A percentile compares a stretch with the other conserved stretches of the same genome.
Conservation (phyloP, 2,113 vertebrate species). For the Notarius lentiginosus region DNA sequence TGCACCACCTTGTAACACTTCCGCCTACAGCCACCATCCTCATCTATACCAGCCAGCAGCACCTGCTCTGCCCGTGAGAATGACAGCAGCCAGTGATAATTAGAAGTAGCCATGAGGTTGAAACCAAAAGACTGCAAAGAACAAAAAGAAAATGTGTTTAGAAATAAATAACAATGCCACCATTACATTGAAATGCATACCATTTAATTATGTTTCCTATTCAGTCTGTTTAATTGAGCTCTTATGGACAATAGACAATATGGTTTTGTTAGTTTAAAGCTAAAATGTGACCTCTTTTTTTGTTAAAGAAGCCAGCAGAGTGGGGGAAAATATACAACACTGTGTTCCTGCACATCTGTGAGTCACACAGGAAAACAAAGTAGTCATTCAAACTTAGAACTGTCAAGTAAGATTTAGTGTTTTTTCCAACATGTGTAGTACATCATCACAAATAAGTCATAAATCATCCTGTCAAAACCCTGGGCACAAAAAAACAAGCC, state of each 20-base stretch:
- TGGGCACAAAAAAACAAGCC: neutral
- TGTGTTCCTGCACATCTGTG: neutral
- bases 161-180: neutral
- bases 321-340: neutral
- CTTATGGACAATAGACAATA: neutral
- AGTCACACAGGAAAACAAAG: neutral
- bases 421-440: neutral
- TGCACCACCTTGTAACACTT: constrained; percentile 75
- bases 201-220: neutral
- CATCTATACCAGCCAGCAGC: constrained; percentile 77
- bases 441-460: neutral
- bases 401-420: neutral
- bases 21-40: constrained; percentile 81
- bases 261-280: neutral
- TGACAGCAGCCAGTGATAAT: constrained; percentile 83
- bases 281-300: neutral
- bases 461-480: neutral
- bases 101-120: constrained; percentile 75
- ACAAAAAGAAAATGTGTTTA: neutral
- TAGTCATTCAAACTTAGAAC: neutral
- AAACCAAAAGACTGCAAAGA: constrained; percentile 78
- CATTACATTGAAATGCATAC: neutral
- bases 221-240: neutral
- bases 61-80: constrained; percentile 78
- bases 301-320: neutral